These are phyloP conservation scores for Phengaris arion DNA, from an alignment of 2,888 invertebrate genomes.

Conservation along the genomic window DNA sequence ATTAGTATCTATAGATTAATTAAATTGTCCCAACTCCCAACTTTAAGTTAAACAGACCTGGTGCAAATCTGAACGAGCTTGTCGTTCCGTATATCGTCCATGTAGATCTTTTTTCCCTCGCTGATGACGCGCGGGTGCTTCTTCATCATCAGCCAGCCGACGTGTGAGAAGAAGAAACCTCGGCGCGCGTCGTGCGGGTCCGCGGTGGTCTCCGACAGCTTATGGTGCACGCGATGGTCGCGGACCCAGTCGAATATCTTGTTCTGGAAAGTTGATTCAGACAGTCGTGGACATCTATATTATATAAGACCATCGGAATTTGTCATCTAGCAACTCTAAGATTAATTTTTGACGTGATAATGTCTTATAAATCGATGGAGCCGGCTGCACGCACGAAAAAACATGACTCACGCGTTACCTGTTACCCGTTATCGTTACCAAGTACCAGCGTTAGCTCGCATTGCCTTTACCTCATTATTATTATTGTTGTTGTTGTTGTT, in stretches of 20 bases:
- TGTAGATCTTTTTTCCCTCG: conserved; percentile 89
- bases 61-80: conserved; percentile 88
- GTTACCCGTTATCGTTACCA: too few relatives aligned
- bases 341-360: too few relatives aligned
- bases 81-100: conserved; percentile 88
- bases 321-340: too few relatives aligned
- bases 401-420: too few relatives aligned
- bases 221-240: conserved; percentile 88
- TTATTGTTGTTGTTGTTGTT: too few relatives aligned
- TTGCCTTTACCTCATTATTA: too few relatives aligned
- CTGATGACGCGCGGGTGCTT: conserved; percentile 92
- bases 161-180: conserved; percentile 95
- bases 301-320: too few relatives aligned
- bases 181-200: conserved; percentile 90
- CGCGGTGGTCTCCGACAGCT: conserved; percentile 87
- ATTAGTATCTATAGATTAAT: too few relatives aligned
- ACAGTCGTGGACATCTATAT: too few relatives aligned
- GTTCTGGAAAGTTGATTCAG: conserved; percentile 70
- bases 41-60: conserved; percentile 72
- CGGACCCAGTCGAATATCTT: conserved; percentile 85
- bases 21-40: background rate
- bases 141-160: conserved; percentile 94
- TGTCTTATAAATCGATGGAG: too few relatives aligned
- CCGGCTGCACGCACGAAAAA: too few relatives aligned
- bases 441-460: too few relatives aligned